Evolutionary conservation across 2,113 vertebrate species (phyloP).

Genomic region (Pipra filicauda): DNA sequence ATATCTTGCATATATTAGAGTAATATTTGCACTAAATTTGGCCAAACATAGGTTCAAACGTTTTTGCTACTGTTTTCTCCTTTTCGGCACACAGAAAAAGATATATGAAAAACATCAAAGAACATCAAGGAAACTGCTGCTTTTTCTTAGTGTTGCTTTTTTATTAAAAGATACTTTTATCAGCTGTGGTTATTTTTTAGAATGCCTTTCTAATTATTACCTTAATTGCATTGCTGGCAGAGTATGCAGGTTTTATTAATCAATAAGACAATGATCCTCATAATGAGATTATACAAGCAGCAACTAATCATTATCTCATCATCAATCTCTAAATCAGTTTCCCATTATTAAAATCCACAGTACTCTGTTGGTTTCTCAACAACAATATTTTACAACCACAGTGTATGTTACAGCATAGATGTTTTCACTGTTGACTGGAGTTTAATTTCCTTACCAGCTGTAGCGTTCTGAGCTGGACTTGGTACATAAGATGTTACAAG

Average conservation of each 20-base stretch:
- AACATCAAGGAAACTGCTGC: background rate
- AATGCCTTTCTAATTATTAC: background rate
- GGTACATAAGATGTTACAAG: background rate
- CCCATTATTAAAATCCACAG: background rate
- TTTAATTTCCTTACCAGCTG: background rate
- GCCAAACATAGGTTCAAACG: background rate
- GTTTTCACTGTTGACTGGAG: accelerated
- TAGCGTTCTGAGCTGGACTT: background rate
- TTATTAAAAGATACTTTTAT: background rate
- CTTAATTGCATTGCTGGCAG: constrained; percentile 5
- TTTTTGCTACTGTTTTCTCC: background rate
- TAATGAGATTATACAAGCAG: background rate
- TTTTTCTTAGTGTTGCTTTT: background rate
- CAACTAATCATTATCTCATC: constrained; percentile 5
- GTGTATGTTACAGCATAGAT: background rate
- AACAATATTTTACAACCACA: background rate
- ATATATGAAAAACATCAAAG: background rate
- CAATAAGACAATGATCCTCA: background rate
- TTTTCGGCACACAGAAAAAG: background rate
- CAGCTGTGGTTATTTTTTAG: background rate
- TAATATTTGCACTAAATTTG: background rate
- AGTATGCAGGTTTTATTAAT: background rate
- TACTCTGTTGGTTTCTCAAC: background rate
- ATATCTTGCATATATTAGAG: background rate
- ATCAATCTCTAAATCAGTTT: background rate